phyloP scores from a whole-genome alignment of 2,888 invertebrate genomes.

The Rhagonycha fulva region DNA sequence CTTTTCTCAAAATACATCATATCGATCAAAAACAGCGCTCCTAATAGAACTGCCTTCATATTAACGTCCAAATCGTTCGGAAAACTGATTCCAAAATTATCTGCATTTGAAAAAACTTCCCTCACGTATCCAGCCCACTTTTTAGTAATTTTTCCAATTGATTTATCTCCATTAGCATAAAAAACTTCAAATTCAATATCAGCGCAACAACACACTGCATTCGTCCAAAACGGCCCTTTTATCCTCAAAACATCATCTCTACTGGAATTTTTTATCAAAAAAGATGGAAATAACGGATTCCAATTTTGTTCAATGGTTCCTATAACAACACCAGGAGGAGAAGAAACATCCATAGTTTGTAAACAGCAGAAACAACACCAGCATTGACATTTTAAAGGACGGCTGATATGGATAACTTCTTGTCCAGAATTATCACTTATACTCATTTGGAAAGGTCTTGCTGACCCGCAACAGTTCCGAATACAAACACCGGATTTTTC shows the following conservation, averaged over 20 bases:
- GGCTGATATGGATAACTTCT: slow-evolving; percentile 84
- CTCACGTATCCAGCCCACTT: slow-evolving; percentile 84
- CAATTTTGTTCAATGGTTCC: slow-evolving; percentile 78
- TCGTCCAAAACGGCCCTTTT: slow-evolving; percentile 81
- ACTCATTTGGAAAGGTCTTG: slow-evolving; percentile 85
- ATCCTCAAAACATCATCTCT: slow-evolving; percentile 77
- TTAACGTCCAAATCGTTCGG: slow-evolving; percentile 87
- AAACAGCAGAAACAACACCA: slow-evolving; percentile 89
- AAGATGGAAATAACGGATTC: slow-evolving; percentile 75
- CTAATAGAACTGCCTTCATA: slow-evolving; percentile 79
- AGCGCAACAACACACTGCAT: slow-evolving; percentile 74
- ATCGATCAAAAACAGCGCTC: slow-evolving; percentile 79
- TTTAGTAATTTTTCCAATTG: slow-evolving; percentile 86
- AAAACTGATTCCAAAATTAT: slow-evolving; percentile 87
- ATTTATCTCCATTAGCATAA: slow-evolving; percentile 73
- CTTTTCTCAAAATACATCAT: neutral
- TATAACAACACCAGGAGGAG: slow-evolving; percentile 72
- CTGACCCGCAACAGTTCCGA: slow-evolving; percentile 80
- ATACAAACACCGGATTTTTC: slow-evolving; percentile 87
- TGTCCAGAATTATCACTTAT: slow-evolving; percentile 80
- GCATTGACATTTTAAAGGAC: slow-evolving; percentile 79
- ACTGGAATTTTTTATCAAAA: slow-evolving; percentile 71
- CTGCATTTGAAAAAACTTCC: slow-evolving; percentile 83
- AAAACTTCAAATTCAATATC: slow-evolving; percentile 83
- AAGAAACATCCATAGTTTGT: slow-evolving; percentile 76